phyloP scores from a whole-genome alignment of 2,888 invertebrate genomes.

The Eristalis tenax region DNA sequence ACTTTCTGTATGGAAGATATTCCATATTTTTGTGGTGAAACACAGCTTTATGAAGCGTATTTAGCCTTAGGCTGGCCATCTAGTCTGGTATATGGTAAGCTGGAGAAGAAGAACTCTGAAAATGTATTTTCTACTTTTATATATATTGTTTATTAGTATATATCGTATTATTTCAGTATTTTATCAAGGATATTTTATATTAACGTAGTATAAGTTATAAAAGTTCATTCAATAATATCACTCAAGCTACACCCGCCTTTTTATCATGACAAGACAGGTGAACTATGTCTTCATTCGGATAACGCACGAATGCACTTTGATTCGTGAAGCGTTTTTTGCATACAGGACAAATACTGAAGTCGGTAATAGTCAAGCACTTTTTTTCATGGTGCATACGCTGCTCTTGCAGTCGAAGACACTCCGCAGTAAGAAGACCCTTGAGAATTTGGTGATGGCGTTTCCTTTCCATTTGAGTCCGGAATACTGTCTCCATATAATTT shows the following conservation, averaged over 20 bases:
- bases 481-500: slow-evolving; percentile 89
- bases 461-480: slow-evolving; percentile 88
- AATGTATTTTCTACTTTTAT: no score
- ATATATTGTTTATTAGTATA: neutral
- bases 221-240: neutral
- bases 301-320: slow-evolving; percentile 96
- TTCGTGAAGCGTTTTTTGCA: slow-evolving; percentile 97
- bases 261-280: slow-evolving; percentile 92
- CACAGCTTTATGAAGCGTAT: no score
- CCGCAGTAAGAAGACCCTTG: slow-evolving; percentile 91
- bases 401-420: slow-evolving; percentile 91
- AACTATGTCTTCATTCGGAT: slow-evolving; percentile 94
- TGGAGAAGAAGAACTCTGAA: no score
- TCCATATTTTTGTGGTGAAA: no score
- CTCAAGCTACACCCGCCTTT: slow-evolving; percentile 47
- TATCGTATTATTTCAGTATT: neutral
- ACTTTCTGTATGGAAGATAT: no score
- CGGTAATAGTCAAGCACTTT: slow-evolving; percentile 91
- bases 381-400: slow-evolving; percentile 90
- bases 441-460: slow-evolving; percentile 89
- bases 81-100: no score
- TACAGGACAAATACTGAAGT: slow-evolving; percentile 93
- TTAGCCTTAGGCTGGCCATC: no score
- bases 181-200: neutral
- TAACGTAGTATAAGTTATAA: slow-evolving; percentile 4